These are phyloP conservation scores for Apolygus lucorum DNA, from an alignment of 1,140 invertebrate genomes.

Conservation along the genomic window DNA sequence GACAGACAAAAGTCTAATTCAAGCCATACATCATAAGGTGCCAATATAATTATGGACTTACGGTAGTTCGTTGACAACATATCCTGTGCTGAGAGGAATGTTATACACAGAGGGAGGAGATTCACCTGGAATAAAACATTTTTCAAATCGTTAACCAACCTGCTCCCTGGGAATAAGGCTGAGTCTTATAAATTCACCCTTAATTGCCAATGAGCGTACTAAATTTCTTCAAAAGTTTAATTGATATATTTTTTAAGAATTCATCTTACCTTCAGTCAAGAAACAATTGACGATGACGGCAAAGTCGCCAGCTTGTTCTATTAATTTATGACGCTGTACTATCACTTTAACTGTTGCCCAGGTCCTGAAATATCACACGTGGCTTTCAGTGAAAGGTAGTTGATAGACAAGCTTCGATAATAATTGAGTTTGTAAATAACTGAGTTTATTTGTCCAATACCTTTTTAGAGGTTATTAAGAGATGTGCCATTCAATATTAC, in stretches of 20 bases:
- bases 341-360: not conserved
- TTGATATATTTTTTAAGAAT: not conserved
- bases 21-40: too few species aligned
- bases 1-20: not conserved
- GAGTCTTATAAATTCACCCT: too few species aligned
- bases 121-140: not conserved
- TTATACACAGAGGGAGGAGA: not conserved
- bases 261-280: not conserved
- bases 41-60: constrained; percentile 1
- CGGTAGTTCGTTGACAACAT: not conserved
- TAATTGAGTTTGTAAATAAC: too few species aligned
- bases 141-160: not conserved
- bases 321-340: not conserved
- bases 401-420: too few species aligned
- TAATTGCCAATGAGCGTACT: too few species aligned
- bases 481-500: too few species aligned
- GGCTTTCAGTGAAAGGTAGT: too few species aligned
- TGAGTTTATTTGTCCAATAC: too few species aligned
- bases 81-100: not conserved
- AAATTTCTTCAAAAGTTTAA: too few species aligned
- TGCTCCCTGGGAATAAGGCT: too few species aligned
- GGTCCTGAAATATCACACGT: too few species aligned
- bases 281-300: not conserved
- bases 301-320: not conserved
- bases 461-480: too few species aligned